Conservation (phyloP, 2,113 vertebrate species). For the Fulica atra region DNA sequence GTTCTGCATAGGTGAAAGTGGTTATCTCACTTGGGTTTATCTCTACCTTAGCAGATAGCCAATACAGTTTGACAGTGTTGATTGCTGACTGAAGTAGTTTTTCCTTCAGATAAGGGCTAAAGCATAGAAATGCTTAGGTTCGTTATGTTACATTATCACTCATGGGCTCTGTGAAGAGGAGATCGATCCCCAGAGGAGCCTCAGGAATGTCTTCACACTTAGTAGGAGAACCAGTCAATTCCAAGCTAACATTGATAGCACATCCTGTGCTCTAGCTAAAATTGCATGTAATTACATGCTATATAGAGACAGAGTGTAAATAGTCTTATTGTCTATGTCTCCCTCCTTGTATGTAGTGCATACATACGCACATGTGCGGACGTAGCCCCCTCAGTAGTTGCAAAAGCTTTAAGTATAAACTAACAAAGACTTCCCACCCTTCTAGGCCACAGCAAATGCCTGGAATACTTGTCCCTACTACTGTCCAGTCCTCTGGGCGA, state of each 20-base stretch:
- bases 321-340: neutral
- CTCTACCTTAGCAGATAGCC: neutral
- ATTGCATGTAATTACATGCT: neutral
- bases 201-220: accelerated
- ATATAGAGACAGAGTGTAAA: neutral
- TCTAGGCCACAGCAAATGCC: neutral
- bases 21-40: neutral
- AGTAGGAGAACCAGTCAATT: neutral
- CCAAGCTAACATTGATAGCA: neutral
- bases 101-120: neutral
- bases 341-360: neutral
- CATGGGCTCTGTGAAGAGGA: neutral
- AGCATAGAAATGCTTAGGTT: neutral
- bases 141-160: neutral
- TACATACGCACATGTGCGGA: accelerated
- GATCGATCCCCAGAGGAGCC: no score
- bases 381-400: neutral
- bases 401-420: neutral
- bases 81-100: neutral
- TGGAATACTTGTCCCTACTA: neutral
- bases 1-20: neutral
- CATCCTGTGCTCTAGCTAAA: neutral
- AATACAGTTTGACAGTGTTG: neutral
- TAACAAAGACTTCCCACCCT: neutral
- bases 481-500: neutral